These are phyloP conservation scores for Pristionchus mayeri DNA, from an alignment of 2,888 invertebrate genomes.

Conservation along the genomic window DNA sequence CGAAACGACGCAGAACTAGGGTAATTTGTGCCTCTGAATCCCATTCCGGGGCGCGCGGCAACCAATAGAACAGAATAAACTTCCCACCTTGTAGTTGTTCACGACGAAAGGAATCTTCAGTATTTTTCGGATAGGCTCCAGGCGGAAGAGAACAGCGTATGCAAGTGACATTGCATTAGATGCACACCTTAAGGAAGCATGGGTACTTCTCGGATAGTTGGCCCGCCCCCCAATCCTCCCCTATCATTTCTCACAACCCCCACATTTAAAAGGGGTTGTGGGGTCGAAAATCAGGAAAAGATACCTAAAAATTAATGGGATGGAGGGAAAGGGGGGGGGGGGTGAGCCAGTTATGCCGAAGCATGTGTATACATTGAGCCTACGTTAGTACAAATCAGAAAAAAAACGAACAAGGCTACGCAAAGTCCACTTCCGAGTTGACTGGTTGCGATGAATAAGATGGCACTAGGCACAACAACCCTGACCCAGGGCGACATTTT, in stretches of 20 bases:
- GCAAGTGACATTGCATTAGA: slow-evolving; percentile 71
- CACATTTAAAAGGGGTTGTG: background rate
- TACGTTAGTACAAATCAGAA: background rate
- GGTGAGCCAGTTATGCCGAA: too few relatives aligned
- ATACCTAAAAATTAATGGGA: too few relatives aligned
- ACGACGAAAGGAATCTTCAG: slow-evolving; percentile 56
- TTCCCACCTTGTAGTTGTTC: too few relatives aligned
- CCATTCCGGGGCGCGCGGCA: too few relatives aligned
- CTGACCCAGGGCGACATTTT: slow-evolving; percentile 68
- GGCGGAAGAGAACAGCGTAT: slow-evolving; percentile 67
- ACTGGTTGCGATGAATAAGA: slow-evolving; percentile 58
- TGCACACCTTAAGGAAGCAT: slow-evolving; percentile 64
- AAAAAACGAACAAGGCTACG: slow-evolving; percentile 2
- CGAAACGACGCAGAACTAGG: too few relatives aligned
- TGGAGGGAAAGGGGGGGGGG: too few relatives aligned
- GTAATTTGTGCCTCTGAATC: too few relatives aligned
- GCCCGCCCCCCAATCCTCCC: too few relatives aligned
- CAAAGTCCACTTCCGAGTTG: slow-evolving; percentile 45
- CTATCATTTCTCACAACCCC: too few relatives aligned
- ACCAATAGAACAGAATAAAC: too few relatives aligned
- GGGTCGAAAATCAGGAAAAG: too few relatives aligned
- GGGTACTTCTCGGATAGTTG: too few relatives aligned
- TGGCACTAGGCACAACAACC: slow-evolving; percentile 65
- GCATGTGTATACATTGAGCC: background rate
- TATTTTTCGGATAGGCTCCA: slow-evolving; percentile 61